These are phyloP conservation scores for Zootermopsis nevadensis DNA, from an alignment of 2,888 invertebrate species.

Conservation along the genomic window DNA sequence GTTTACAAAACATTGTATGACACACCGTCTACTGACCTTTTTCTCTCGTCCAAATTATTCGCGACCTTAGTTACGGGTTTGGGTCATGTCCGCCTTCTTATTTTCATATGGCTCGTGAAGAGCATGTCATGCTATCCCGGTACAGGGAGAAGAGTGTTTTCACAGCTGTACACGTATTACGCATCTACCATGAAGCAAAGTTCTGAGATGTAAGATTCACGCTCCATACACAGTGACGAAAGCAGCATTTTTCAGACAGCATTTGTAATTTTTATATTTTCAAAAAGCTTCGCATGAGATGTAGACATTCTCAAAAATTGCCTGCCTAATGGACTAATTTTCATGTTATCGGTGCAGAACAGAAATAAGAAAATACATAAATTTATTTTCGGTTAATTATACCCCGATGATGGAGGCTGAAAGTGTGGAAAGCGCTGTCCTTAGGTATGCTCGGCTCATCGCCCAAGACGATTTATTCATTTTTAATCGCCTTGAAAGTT, in stretches of 20 bases:
- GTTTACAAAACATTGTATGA: not conserved
- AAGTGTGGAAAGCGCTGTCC: too few species aligned
- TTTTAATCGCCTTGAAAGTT: too few species aligned
- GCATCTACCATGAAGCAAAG: not conserved
- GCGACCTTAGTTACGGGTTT: not conserved
- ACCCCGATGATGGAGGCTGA: too few species aligned
- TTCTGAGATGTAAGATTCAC: not conserved
- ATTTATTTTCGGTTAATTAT: too few species aligned
- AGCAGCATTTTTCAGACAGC: not conserved
- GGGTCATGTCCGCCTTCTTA: not conserved
- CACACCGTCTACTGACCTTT: not conserved
- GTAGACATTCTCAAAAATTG: too few species aligned
- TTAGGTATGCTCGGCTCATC: too few species aligned
- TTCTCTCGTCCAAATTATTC: not conserved
- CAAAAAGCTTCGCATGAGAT: too few species aligned
- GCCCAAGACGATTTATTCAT: too few species aligned
- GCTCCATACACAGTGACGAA: not conserved
- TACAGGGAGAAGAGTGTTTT: not conserved
- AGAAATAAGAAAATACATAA: too few species aligned
- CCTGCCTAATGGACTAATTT: too few species aligned
- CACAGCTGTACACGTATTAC: constrained; percentile 5
- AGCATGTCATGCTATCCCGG: not conserved
- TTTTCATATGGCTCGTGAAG: not conserved
- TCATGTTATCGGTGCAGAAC: too few species aligned
- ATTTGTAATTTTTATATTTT: too few species aligned